Conservation (phyloP, 2,888 invertebrate species). For the Ormyrus thymus region DNA sequence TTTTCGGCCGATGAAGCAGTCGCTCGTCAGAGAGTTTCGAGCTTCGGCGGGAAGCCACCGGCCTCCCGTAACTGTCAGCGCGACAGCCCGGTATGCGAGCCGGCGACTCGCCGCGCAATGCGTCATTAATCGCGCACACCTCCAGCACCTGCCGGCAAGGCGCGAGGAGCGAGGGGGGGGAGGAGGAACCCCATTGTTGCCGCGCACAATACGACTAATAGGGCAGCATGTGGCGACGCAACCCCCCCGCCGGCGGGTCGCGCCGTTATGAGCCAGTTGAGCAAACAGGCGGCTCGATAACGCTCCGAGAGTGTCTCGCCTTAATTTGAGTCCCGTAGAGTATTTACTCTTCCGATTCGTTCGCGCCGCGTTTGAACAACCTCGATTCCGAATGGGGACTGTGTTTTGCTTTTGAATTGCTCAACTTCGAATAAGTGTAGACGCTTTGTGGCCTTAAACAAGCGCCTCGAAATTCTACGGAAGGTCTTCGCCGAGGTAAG, state of each 20-base stretch:
- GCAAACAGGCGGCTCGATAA: constrained; percentile 6
- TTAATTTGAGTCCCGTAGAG: neutral
- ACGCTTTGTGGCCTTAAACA: too few species aligned
- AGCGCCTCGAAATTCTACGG: neutral
- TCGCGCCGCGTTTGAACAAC: too few species aligned
- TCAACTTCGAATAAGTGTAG: too few species aligned
- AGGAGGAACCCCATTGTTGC: constrained; percentile 7
- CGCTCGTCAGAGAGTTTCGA: too few species aligned
- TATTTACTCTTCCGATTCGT: too few species aligned
- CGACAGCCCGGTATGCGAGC: neutral
- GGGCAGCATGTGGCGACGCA: constrained; percentile 38
- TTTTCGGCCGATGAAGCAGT: too few species aligned
- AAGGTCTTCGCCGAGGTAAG: too few species aligned
- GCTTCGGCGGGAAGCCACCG: too few species aligned
- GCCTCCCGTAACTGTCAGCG: neutral
- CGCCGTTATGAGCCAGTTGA: constrained; percentile 2
- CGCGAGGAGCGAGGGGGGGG: neutral
- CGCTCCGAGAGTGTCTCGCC: neutral
- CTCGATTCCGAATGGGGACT: too few species aligned
- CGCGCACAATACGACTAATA: constrained; percentile 35
- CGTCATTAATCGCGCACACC: constrained; percentile 14
- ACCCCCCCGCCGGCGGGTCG: neutral
- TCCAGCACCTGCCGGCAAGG: constrained; percentile 13
- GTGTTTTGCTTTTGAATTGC: too few species aligned
- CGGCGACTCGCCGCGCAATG: neutral